Percentiles rank a stretch among this genome's conserved stretches.
Evolutionary conservation across 2,113 vertebrate species (phyloP).

Genomic region (Brachirus orientalis): DNA sequence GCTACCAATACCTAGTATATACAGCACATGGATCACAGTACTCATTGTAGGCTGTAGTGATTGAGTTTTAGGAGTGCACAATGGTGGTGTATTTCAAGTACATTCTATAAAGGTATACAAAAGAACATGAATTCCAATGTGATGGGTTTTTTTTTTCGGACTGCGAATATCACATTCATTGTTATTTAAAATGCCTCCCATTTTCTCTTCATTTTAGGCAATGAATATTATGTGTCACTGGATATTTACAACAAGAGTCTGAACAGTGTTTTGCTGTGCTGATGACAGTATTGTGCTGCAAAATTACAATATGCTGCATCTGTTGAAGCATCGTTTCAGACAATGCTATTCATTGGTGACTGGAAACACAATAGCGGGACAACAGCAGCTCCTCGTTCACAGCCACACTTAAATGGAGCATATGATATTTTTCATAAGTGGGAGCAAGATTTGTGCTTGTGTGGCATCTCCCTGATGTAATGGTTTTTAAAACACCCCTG

Average conservation of each 20-base stretch:
- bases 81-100: constrained; percentile 12
- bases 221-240: constrained; percentile 28
- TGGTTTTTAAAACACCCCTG: constrained; percentile 45
- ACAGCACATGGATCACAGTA: constrained; percentile 2
- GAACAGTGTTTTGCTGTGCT: constrained; percentile 18
- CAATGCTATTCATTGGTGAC: constrained; percentile 18
- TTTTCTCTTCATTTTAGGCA: constrained; percentile 12
- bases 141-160: neutral
- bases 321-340: constrained; percentile 41
- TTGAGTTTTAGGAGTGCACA: constrained; percentile 3
- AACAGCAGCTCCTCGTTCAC: constrained; percentile 40
- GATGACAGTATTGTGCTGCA: constrained; percentile 33
- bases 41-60: neutral
- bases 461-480: constrained; percentile 40
- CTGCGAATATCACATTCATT: neutral
- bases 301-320: constrained; percentile 31
- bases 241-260: constrained; percentile 33
- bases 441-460: constrained; percentile 51
- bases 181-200: neutral
- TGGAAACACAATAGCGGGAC: constrained; percentile 37
- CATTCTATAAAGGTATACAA: neutral
- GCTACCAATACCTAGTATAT: constrained; percentile 35
- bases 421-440: constrained; percentile 55
- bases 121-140: neutral
- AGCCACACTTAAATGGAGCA: constrained; percentile 41